Evolutionary conservation across 1,140 invertebrate genomes (phyloP), one percentile per base, ranked within the genome.

Genomic region (Rhagoletis pomonella): DNA sequence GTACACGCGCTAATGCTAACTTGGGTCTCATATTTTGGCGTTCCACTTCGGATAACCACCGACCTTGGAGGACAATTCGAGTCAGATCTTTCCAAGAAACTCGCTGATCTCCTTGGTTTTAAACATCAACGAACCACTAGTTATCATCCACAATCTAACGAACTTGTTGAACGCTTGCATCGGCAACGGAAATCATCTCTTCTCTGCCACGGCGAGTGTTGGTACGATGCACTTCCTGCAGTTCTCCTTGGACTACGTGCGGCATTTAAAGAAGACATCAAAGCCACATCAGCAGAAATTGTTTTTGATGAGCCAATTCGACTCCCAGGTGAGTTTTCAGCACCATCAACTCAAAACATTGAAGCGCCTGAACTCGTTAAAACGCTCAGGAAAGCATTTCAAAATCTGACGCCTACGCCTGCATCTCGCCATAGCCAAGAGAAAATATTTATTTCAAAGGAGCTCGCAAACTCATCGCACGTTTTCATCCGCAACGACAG

Each of bases 101-200:
- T 87, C 7, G 50, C 67, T 39, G 6, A 85, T 17, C 64, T 65
- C 3, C 59, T 90, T 3, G 89, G 89, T 29, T 85, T 89, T 4
- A 87, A 90, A 39, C 90, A 91, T 86, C 62, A 88, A 1, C 86
- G 90, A 69, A 94, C 93, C 0, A 93, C 93, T 1, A 87, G 91
- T 7, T 94, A 92, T 81, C 91, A 93, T 85, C 92, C 93, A 9
- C 84, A 88, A 64, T 87, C 89, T 0, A 93, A 93, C 47, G 92
- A 91, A 10, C 64, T 92, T 42, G 85, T 93, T n/a, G 92, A 93
- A 86, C 64, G 90, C 1, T 89, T 88, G 3, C 90, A 93, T 81
- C 65, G 91, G 3, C 87, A 87, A 6, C 60, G 93, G 3, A 93
- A 93, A 85, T 67, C 87, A 10, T 55, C 92, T 4, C 69, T 91